Evolutionary conservation across 23 tunicate genomes (phyloP).

Genomic region (Trididemnum nubilum): DNA sequence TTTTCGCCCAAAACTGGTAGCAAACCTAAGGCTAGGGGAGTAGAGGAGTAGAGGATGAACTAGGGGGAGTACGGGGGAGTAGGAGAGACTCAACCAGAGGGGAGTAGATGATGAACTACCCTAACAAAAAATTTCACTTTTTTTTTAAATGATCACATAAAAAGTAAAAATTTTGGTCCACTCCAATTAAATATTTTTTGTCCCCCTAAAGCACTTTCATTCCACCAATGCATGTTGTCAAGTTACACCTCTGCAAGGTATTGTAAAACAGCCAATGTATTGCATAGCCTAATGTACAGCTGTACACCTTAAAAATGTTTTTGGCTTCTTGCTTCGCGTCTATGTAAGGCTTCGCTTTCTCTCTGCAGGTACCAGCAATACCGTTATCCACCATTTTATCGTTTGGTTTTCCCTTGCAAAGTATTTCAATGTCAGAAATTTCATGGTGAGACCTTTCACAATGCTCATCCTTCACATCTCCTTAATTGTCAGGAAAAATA

Average conservation of each 20-base stretch:
- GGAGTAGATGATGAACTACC: background rate
- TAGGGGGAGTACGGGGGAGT: too few species aligned
- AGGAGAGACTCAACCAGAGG: too few species aligned
- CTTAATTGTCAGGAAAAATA: background rate
- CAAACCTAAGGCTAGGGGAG: background rate
- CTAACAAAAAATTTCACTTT: background rate
- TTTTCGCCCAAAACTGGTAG: background rate
- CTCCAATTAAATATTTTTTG: background rate
- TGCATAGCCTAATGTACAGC: background rate
- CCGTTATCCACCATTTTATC: background rate
- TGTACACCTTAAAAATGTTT: background rate
- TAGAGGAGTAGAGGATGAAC: too few species aligned
- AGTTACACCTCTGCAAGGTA: background rate
- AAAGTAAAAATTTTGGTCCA: background rate
- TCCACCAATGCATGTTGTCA: too few species aligned
- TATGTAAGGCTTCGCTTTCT: background rate
- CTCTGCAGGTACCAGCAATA: conserved; percentile 1
- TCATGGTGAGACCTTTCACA: background rate
- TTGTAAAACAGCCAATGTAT: background rate
- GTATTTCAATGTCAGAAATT: background rate
- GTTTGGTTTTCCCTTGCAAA: background rate
- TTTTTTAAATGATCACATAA: background rate
- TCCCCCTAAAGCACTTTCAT: background rate
- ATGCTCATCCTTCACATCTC: background rate
- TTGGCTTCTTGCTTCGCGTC: too few species aligned